Evolutionary conservation across 2,113 vertebrate species (phyloP), one percentile per base, ranked within the genome.

Genomic region (Stigmatopora argus): DNA sequence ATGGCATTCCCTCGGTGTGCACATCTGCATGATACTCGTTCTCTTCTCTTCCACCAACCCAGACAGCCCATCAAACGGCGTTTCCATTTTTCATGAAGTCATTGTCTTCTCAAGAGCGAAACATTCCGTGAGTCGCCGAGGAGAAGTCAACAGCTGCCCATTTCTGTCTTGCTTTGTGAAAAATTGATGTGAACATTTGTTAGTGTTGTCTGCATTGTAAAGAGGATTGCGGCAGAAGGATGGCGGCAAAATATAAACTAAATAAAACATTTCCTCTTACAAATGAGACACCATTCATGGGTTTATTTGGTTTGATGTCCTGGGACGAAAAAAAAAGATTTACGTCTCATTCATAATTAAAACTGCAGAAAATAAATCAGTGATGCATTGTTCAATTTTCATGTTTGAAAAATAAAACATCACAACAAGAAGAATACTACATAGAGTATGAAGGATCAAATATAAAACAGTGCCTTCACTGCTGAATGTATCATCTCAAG

Each of bases 11-110:
- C 21, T 59, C 38, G 19, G 75, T 73, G 49, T 67, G 69, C 48
- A 59, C 68, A 49, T 73, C 70, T 62, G 65, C 67, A 70, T 61
- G 53, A 70, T 62, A 62, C 71, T 51, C 67, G 56, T 67, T 65
- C 68, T 52, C 62, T 73, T 80, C 71, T 81, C 23, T 7, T 10
- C 13, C 15, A 34, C 23, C 6, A 31, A 31, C 75, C 76, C 55
- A 80, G 66, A 70, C 65, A 72, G 66, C 52, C 51, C 60, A 48
- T 71, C 72, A 77, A 74, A 77, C 76, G 53, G 45, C 41, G 7
- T 14, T 64, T 85, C 51, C 82, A 77, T 85, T 78, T 81, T 86
- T 85, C 34, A 86, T 80, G 57, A 62, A 57, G 46, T 52, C 12
- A 23, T 58, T 77, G 64, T 84, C 69, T 34, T 67, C 51, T 75